These are phyloP conservation scores for Oligia strigilis DNA, from an alignment of 2,888 invertebrate species.

Conservation along the genomic window DNA sequence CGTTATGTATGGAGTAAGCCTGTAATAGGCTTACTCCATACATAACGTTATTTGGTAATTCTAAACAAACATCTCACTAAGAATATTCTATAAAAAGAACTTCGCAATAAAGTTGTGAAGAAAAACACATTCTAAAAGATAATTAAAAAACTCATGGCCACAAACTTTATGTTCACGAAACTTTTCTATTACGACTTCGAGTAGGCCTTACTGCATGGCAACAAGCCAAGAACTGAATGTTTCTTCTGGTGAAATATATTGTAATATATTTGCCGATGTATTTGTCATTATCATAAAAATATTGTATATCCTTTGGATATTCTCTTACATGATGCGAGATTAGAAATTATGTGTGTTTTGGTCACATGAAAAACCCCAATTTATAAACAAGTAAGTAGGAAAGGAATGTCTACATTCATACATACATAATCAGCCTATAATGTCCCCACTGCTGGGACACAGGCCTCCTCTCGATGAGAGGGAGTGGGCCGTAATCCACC, in stretches of 20 bases:
- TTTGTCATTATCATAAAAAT: conserved; percentile 1
- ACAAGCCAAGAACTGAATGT: conserved; percentile 37
- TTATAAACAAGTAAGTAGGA: background rate
- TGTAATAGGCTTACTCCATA: too few species aligned
- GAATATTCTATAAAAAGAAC: too few species aligned
- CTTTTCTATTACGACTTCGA: conserved; percentile 47
- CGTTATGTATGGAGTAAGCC: too few species aligned
- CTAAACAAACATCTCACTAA: too few species aligned
- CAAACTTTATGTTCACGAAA: conserved; percentile 35
- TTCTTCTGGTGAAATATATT: conserved; percentile 1
- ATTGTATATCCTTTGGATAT: background rate
- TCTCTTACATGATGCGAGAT: background rate
- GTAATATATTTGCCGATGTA: background rate
- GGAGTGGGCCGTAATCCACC: too few species aligned
- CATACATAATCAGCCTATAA: too few species aligned
- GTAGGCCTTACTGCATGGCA: conserved; percentile 36
- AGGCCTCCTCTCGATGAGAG: too few species aligned
- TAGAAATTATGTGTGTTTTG: background rate
- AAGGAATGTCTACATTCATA: background rate
- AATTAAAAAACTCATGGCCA: conserved; percentile 21
- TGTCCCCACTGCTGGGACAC: too few species aligned
- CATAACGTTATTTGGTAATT: too few species aligned
- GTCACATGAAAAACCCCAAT: background rate
- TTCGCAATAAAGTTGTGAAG: background rate
- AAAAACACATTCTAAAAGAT: conserved; percentile 21